phyloP scores from a whole-genome alignment of 2,797 vertebrate genomes.

The Trematomus bernacchii region DNA sequence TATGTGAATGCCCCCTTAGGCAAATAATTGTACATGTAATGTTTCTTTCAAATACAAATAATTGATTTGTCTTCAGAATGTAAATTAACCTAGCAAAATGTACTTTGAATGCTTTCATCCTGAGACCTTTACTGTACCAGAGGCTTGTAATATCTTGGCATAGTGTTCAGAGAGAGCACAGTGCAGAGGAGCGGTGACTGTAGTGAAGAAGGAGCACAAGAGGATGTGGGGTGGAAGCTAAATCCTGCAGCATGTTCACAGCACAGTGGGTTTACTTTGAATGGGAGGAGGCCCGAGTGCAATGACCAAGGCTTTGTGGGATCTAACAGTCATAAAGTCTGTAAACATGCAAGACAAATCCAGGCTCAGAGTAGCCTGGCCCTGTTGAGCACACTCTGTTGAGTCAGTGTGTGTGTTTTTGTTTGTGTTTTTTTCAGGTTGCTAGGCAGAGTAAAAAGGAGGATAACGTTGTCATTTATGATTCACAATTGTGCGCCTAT shows the following conservation, averaged over 20 bases:
- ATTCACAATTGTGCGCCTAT: neutral
- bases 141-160: neutral
- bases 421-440: constrained; percentile 6
- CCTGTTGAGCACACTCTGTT: neutral
- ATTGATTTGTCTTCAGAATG: neutral
- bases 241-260: constrained; percentile 15
- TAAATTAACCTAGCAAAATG: neutral
- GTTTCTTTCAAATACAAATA: neutral
- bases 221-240: neutral
- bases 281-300: constrained; percentile 13
- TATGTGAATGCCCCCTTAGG: neutral
- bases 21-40: neutral
- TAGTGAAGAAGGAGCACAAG: neutral
- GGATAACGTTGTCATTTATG: neutral
- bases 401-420: neutral
- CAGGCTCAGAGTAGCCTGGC: neutral
- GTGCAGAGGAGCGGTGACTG: neutral
- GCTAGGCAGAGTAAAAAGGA: neutral
- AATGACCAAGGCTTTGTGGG: constrained; percentile 46
- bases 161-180: neutral
- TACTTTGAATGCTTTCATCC: neutral
- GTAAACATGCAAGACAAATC: neutral
- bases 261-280: constrained; percentile 34
- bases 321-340: constrained; percentile 22
- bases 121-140: neutral